Base-by-base conservation (phyloP, 1,140 invertebrate genomes). In the Copidosoma floridanum region DNA sequence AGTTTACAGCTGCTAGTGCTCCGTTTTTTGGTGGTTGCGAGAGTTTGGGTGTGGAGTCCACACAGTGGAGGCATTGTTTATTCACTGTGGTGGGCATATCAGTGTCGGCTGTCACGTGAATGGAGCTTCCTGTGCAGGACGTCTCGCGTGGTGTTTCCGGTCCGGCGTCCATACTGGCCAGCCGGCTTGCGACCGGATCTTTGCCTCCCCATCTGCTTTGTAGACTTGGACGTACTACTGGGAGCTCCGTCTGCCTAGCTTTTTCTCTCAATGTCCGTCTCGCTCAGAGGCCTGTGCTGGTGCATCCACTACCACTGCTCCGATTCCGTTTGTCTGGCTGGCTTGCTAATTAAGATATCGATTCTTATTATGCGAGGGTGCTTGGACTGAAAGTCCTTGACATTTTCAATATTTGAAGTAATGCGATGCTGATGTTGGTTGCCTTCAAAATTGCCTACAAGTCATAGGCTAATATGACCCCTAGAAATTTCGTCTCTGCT, bases 311-410 rank as follows among this genome's bases (percentile, higher is more conserved):
- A 61, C n/a, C n/a, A n/a, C n/a, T n/a, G n/a, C n/a, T 62, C 60
- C 51, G 63, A 56, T 57, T 61, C 59, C 64, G 57, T 61, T 65
- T 50, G 56, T 35, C 53, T 65, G 64, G 7, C 65, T 70, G 57
- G 65, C n/a, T n/a, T n/a, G 61, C 77, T 80, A 80, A 80, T 80
- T 80, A 80, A 78, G 77, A 78, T 80, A 80, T 80, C 71, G 78
- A 79, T 78, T 79, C 72, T 77, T 75, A 78, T 78, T 78, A 72
- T 78, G 67, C 69, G n/a, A n/a, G n/a, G n/a, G n/a, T n/a, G n/a
- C n/a, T n/a, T n/a, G n/a, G n/a, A n/a, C n/a, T n/a, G n/a, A n/a
- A n/a, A n/a, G n/a, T n/a, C n/a, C n/a, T n/a, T n/a, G n/a, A n/a
- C n/a, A n/a, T n/a, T n/a, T n/a, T n/a, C n/a, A n/a, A n/a, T n/a